These are phyloP conservation scores for Drosophila saltans DNA, from an alignment of 1,140 invertebrate genomes.

Conservation along the genomic window DNA sequence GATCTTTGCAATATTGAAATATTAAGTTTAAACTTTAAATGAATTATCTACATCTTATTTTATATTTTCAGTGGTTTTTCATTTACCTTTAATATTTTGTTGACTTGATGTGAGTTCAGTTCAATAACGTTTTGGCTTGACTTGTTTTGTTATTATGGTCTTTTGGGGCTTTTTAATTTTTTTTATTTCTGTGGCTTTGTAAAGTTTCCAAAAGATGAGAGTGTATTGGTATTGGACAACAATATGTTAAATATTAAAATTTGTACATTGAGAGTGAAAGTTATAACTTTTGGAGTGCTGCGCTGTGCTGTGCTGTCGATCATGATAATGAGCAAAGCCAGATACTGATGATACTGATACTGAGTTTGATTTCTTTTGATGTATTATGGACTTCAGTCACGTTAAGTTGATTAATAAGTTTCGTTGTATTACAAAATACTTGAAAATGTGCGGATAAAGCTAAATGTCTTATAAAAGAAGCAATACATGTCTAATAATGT, in stretches of 20 bases:
- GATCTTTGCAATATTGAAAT: too few relatives aligned
- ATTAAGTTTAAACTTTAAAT: too few relatives aligned
- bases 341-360: too few relatives aligned
- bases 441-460: constrained; percentile 31
- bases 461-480: constrained; percentile 57
- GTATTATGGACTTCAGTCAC: constrained; percentile 55
- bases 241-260: constrained; percentile 82
- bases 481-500: neutral
- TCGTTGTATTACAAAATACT: constrained; percentile 70
- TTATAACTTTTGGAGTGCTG: constrained; percentile 78
- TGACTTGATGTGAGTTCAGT: constrained; percentile 61
- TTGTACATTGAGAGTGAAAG: constrained; percentile 83
- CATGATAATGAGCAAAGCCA: too few relatives aligned
- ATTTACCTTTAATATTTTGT: too few relatives aligned
- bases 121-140: constrained; percentile 67
- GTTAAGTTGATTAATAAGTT: constrained; percentile 75
- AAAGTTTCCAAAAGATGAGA: too few relatives aligned
- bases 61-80: too few relatives aligned
- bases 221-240: constrained; percentile 66
- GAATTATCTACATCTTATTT: too few relatives aligned
- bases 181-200: too few relatives aligned
- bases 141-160: constrained; percentile 55
- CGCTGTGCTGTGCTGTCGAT: constrained; percentile 50
- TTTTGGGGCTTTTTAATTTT: constrained; percentile 26
- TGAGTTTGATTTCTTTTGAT: constrained; percentile 74